Base-by-base conservation (phyloP, 30 jellyfish, hydroid and myxozoan species). In the Aurelia aurita complex sp. Pacific region DNA sequence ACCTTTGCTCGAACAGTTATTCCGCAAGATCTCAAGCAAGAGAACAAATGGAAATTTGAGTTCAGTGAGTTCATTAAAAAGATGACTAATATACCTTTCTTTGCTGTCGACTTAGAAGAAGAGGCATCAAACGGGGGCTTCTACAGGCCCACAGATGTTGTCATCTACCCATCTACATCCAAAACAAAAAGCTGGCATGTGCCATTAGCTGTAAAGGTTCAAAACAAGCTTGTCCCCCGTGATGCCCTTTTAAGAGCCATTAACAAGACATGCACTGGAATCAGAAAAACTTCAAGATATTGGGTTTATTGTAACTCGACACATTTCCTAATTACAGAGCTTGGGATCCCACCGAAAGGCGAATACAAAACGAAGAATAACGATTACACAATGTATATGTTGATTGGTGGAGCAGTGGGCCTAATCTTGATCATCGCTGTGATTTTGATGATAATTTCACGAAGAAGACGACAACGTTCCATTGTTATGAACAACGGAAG, bases 71-170 rank as follows among this genome's bases (percentile, higher is more conserved):
- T 85, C 17, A 85, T 85, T 16, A 74, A 57, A n/a, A 46, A 33
- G 17, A 16, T 67, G 69, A 76, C 76, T 2, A 79, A 60, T 3
- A 85, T 85, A 9, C 83, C 94, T 3, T 85, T 12, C 53, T 36
- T 40, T 51, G 82, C 78, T 10, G 87, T 85, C 57, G 88, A 62
- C 40, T 60, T 82, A 6, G 67, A 77, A 23, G 91, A 82, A 59
- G 91, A 82, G 29, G 4, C 10, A 40, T 82, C 91, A 29, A 82
- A 82, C 14, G 91, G 91, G 34, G 91, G 91, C 59, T 57, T 82
- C 73, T 82, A 69, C 40, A 64, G 62, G n/a, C 85, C 91, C 63
- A 82, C 91, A 10, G 91, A 82, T 72, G 91, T 82, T 16, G 80
- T 82, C 61, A 68, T 82, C 65, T 82, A 82, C 71, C 91, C 91